A percentile compares a stretch with the other conserved stretches of the same genome.
Evolutionary conservation across 2,888 invertebrate species (phyloP).

Genomic region (Archaeoteleia sp.): DNA sequence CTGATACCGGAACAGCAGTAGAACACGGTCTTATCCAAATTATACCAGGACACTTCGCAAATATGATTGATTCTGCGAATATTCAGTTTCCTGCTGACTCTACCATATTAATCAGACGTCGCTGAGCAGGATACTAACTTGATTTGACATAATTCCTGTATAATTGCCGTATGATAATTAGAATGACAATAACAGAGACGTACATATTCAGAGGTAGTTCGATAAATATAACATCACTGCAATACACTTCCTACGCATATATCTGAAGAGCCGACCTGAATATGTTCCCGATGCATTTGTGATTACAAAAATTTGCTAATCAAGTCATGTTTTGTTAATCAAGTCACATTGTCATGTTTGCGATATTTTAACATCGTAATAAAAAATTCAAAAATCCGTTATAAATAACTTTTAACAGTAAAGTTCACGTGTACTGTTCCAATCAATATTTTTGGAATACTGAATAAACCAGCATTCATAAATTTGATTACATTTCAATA

Average conservation of each 20-base stretch:
- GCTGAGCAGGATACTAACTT: constrained; percentile 45
- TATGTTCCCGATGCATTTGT: no score
- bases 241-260: constrained; percentile 41
- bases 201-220: constrained; percentile 46
- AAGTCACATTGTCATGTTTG: no score
- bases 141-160: constrained; percentile 52
- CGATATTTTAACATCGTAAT: no score
- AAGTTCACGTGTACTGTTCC: no score
- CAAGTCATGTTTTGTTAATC: no score
- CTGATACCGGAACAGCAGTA: constrained; percentile 45
- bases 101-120: constrained; percentile 58
- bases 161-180: constrained; percentile 53
- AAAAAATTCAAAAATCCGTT: no score
- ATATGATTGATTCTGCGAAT: constrained; percentile 60
- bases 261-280: no score
- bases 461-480: no score
- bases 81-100: constrained; percentile 57
- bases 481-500: no score
- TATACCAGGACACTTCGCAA: constrained; percentile 45
- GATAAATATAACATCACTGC: constrained; percentile 47
- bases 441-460: no score
- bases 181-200: constrained; percentile 51
- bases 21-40: constrained; percentile 51
- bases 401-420: no score
- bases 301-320: no score